Conservation (phyloP, 2,888 invertebrate genomes). For the Luperina nickerlii region DNA sequence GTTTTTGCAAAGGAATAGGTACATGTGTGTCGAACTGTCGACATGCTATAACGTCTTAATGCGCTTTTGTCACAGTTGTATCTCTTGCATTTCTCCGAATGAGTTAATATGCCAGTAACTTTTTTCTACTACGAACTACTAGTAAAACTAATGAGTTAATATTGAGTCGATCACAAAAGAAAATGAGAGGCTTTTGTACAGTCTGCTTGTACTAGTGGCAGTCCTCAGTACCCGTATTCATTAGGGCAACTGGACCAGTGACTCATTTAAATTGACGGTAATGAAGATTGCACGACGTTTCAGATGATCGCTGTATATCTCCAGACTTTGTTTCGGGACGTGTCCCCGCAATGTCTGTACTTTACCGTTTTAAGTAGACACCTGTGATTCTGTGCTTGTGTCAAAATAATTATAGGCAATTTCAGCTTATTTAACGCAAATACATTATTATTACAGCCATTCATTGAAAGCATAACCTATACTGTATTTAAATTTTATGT, state of each 20-base stretch:
- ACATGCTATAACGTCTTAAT: slow-evolving; percentile 6
- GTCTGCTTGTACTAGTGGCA: neutral
- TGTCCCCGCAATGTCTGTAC: neutral
- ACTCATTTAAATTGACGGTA: slow-evolving; percentile 15
- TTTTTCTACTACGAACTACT: neutral
- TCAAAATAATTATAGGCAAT: too few species aligned
- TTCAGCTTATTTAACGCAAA: too few species aligned
- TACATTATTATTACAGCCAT: too few species aligned
- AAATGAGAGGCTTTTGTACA: neutral
- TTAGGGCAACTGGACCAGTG: neutral
- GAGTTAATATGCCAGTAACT: neutral
- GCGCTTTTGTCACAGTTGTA: slow-evolving; percentile 1
- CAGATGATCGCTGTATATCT: too few species aligned
- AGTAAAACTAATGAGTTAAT: slow-evolving; percentile 7
- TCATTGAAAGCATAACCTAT: too few species aligned
- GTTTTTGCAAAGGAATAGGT: neutral
- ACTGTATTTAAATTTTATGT: too few species aligned
- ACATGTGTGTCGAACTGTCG: neutral
- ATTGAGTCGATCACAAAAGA: neutral
- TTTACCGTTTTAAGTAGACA: too few species aligned
- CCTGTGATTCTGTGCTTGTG: too few species aligned
- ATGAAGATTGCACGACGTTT: slow-evolving; percentile 11
- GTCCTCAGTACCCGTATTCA: neutral
- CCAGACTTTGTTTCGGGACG: neutral
- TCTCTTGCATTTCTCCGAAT: slow-evolving; percentile 16